Evolutionary conservation across 2,888 invertebrate species (phyloP), one percentile per base, ranked within the genome.

Genomic region (Sylvicola cinctus): DNA sequence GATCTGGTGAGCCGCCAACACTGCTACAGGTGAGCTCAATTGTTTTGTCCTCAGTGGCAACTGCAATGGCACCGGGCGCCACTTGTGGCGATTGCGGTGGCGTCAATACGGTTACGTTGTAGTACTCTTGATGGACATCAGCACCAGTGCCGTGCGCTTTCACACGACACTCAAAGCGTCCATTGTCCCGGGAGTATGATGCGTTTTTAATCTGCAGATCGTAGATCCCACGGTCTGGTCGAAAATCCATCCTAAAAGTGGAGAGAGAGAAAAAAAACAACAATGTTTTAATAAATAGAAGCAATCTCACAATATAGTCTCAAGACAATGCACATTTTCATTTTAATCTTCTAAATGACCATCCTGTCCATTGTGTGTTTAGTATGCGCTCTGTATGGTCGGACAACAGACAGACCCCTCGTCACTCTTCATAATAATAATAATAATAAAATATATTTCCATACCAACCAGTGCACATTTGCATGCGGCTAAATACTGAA

Each of bases 111-210:
- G 87, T 87, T 46, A 90, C 65, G 42, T 74, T 70, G 51, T 84
- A 76, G 39, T 73, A 72, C 58, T 87, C 83, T 43, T 79, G 74
- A 61, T 85, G 84, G 45, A 85, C 65, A 55, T 79, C 79, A 40
- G 70, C 68, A 29, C 85, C 85, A 16, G 81, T 81, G 42, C 78
- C 85, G 46, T 69, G 76, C 40, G 73, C 84, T 63, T 76, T 84
- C 49, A 78, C 75, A 47, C 77, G 76, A 59, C 90, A 93, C 61
- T 84, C 87, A 63, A 87, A 91, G 48, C 75, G 72, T 35, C 87
- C 90, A 58, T 88, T 88, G 63, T 87, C 90, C 14, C 81, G 68
- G 51, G 77, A 83, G 62, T 88, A 91, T 33, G 83, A 79, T 32
- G 88, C 84, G 54, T 83, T 84, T 42, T 75, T 70, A 48, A 93